Base-by-base conservation (phyloP, 2,888 invertebrate species). In the Thymelicus sylvestris region DNA sequence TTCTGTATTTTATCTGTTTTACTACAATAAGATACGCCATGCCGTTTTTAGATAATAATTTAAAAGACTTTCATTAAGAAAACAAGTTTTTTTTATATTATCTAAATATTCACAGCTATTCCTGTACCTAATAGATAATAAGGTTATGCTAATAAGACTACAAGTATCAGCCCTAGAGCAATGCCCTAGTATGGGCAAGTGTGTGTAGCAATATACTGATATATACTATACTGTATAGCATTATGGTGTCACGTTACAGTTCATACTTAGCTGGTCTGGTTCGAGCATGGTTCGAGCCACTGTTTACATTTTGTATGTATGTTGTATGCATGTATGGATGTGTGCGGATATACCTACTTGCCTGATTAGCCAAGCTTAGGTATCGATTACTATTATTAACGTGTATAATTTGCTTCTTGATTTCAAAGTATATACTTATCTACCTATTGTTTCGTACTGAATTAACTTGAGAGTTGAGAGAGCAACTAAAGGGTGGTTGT, bases 211-310 rank as follows among this genome's bases (percentile, higher is more conserved):
- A 52, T 8, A 52, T 19, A 52, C n/a, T 6, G 13, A 44, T n/a
- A 44, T 44, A 44, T 12, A 48, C 52, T 19, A 52, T 19, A 15
- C 52, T 50, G 19, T 50, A 13, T 31, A 31, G 47, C 13, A 59
- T 31, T 50, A 69, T 39, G 24, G 69, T 69, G 47, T 69, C 64
- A 59, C 24, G 52, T 69, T 69, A 47, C 69, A 48, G 39, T 69
- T 48, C 48, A 39, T 57, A 68, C 52, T 68, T 68, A 63, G 68
- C 55, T 59, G 15, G 69, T 69, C 69, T 69, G 63, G 31, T 31
- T 31, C 31, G 5, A 64, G 64, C 69, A 64, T 69, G 63, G 31
- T 31, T 31, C 31, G 5, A 64, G 64, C 69, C 64, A 69, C 57
- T 69, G 64, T 69, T 64, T 64, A 57, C 69, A 63, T 19, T 38